Conservation (phyloP, 2,888 invertebrate species). For the Parnassius smintheus region DNA sequence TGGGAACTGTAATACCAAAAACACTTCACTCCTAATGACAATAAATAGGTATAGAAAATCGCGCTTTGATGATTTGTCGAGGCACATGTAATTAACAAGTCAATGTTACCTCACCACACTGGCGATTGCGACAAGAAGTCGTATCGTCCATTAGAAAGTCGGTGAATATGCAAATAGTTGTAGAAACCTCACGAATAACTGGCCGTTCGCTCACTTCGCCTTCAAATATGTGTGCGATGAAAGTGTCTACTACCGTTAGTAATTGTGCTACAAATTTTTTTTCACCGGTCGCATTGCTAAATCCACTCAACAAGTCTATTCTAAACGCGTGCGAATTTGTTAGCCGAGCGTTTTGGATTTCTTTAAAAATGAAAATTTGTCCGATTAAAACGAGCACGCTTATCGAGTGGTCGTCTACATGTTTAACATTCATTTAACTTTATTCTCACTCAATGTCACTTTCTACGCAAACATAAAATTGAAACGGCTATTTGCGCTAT, state of each 20-base stretch:
- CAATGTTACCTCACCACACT: slow-evolving; percentile 70
- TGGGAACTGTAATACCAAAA: too few species aligned
- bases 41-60: too few species aligned
- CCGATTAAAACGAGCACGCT: not conserved
- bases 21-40: too few species aligned
- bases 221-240: slow-evolving; percentile 79
- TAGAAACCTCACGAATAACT: slow-evolving; percentile 81
- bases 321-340: slow-evolving; percentile 18
- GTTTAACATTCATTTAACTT: slow-evolving; percentile 15
- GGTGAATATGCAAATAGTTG: slow-evolving; percentile 80
- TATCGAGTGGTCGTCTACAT: slow-evolving; percentile 6
- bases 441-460: slow-evolving; percentile 4
- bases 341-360: slow-evolving; percentile 28
- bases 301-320: slow-evolving; percentile 40
- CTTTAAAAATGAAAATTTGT: slow-evolving; percentile 37
- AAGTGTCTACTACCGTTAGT: slow-evolving; percentile 78
- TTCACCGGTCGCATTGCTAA: slow-evolving; percentile 49
- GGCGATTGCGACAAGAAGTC: slow-evolving; percentile 77
- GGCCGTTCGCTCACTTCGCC: slow-evolving; percentile 71
- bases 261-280: slow-evolving; percentile 73
- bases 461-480: slow-evolving; percentile 1
- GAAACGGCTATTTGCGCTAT: too few species aligned
- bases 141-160: slow-evolving; percentile 81
- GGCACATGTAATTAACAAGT: slow-evolving; percentile 59
- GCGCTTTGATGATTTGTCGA: slow-evolving; percentile 37